Base-by-base conservation (phyloP, 2,797 vertebrate genomes). In the Centropyge bicolor region DNA sequence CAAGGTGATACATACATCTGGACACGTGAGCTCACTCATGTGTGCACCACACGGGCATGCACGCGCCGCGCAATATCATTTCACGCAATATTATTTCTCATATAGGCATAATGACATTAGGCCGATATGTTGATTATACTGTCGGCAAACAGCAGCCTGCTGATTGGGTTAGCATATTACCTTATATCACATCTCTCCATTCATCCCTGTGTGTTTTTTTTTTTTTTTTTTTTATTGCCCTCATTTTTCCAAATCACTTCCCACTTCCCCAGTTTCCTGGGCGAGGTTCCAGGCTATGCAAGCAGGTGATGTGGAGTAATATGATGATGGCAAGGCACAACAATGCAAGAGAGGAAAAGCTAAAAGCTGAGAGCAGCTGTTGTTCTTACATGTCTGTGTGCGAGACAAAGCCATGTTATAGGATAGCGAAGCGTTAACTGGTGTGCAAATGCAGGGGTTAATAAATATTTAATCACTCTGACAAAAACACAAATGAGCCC, bases 221-320 rank as follows among this genome's bases (percentile, higher is more conserved):
- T 31, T 31, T 2, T 82, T 88, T 81, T 90, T 82, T 85, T 92
- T 92, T 95, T 95, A 94, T 94, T 94, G 89, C 89, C 86, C 86
- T 95, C 92, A 94, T 95, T 95, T 94, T 93, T 94, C 92, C 90
- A 94, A 94, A 95, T 94, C 90, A 93, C 86, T 88, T 92, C 90
- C 86, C 91, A 85, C 91, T 91, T 91, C 86, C 78, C 82, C 78
- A 74, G 78, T 86, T 92, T 93, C 86, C 87, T 79, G 81, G 90
- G 90, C 82, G 76, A 92, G 88, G 91, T 93, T 94, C 75, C 87
- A 90, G 91, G 91, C 89, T 83, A 91, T 92, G 88, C 88, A 88
- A 80, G 89, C 90, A 92, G 92, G 91, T 92, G 90, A 91, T 89
- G 81, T 75, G 82, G 65, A 87, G 87, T 90, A 91, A 90, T 90